These are phyloP conservation scores for Enteromius fasciolatus DNA, from an alignment of 2,797 vertebrate species.

Conservation along the genomic window DNA sequence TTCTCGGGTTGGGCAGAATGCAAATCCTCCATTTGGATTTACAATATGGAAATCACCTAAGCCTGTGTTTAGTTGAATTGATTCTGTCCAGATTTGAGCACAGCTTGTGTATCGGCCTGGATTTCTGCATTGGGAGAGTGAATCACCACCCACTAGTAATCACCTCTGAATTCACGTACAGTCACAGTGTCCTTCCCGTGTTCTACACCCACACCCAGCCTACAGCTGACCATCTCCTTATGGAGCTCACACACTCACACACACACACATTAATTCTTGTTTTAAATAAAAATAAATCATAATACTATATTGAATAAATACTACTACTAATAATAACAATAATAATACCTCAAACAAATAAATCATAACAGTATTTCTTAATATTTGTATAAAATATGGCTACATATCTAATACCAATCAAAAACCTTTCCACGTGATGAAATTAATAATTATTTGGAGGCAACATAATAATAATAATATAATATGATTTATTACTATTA, in stretches of 20 bases:
- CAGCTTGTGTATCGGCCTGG: constrained; percentile 12
- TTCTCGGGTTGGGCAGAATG: constrained; percentile 16
- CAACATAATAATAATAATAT: too few relatives aligned
- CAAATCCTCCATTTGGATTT: constrained; percentile 38
- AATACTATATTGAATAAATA: background rate
- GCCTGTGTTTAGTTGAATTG: constrained; percentile 34
- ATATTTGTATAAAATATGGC: background rate
- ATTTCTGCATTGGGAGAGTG: background rate
- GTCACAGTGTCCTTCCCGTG: constrained; percentile 14
- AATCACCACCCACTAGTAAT: constrained; percentile 29
- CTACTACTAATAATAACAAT: background rate
- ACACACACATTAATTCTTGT: background rate
- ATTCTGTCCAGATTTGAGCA: constrained; percentile 31
- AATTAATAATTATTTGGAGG: background rate
- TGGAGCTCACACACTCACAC: background rate
- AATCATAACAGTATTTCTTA: background rate
- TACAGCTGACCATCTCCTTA: constrained; percentile 27
- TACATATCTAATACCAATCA: background rate
- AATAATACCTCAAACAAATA: background rate
- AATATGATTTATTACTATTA: background rate
- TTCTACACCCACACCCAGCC: constrained; percentile 40
- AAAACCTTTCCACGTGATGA: background rate
- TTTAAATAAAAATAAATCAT: too few relatives aligned
- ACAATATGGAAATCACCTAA: constrained; percentile 43
- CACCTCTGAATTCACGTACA: constrained; percentile 33